Evolutionary conservation across 2,888 invertebrate genomes (phyloP), one percentile per base, ranked within the genome.

Genomic region (Falcaria lacertinaria): DNA sequence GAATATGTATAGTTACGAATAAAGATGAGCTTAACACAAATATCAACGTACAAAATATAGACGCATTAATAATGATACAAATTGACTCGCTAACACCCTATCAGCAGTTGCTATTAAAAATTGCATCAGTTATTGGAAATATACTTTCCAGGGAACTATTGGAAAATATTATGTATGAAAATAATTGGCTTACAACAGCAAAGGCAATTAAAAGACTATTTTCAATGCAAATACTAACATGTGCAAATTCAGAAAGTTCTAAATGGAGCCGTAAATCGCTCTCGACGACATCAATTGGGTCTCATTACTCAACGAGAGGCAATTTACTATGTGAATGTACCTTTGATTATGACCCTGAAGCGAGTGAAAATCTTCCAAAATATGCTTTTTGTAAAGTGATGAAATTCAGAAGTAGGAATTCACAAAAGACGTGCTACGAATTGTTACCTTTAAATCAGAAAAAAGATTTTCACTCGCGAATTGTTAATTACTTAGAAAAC

Each of bases 21-120:
- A 80, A 80, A 60, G 71, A 69, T 32, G 77, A 82, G 60, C 61
- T 89, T 34, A 75, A 78, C 34, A 71, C 73, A 5, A 78, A 86
- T 43, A 70, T 84, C 39, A 80, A 83, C 51, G 71, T 69, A 13
- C 80, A 87, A 65, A 90, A 87, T 57, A 48, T 86, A 40, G 84
- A 89, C 49, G 85, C 89, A 13, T 67, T 90, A 45, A 80, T 90
- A 48, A 84, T 90, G 81, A 89, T 90, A 49, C 84, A 90, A 65
- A 90, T 90, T 48, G 90, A 90, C 68, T 86, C 90, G n/a, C 77
- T 92, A 36, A 90, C 90, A 4, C 87, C 90, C 0, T 91, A 91
- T 60, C 91, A 92, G 62, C 92, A 93, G 57, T 67, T 91, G 42
- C 72, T 93, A 36, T 69, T 93, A 11, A 92, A 92, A 71, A 91